Evolutionary conservation across 2,888 invertebrate species (phyloP).

Genomic region (Rhorus exstirpatorius): DNA sequence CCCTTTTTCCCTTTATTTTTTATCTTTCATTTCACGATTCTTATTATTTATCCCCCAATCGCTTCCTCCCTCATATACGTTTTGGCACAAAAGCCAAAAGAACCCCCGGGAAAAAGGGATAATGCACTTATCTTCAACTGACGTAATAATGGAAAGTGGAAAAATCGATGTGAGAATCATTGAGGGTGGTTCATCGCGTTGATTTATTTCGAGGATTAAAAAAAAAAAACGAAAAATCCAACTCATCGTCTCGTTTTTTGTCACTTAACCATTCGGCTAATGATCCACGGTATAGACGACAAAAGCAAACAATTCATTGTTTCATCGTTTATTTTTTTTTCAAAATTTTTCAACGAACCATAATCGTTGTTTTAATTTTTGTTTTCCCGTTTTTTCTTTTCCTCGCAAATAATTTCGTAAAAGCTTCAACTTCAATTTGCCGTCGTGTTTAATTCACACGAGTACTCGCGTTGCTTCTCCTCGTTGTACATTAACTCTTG

Average conservation of each 20-base stretch:
- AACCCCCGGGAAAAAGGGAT: conserved; percentile 35
- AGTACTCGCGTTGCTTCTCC: conserved; percentile 14
- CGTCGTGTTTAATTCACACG: background rate
- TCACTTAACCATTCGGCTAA: too few species aligned
- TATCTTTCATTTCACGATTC: conserved; percentile 46
- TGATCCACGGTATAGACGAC: too few species aligned
- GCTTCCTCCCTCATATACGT: background rate
- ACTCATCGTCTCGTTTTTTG: too few species aligned
- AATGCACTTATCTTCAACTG: conserved; percentile 41
- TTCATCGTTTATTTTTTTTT: too few species aligned
- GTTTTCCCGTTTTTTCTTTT: background rate
- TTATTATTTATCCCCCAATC: conserved; percentile 52
- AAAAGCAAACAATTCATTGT: too few species aligned
- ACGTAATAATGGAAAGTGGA: conserved; percentile 14
- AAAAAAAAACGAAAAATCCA: too few species aligned
- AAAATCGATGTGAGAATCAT: conserved; percentile 10
- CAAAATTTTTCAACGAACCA: conserved; percentile 4
- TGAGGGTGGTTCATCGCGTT: background rate
- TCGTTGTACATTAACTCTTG: conserved; percentile 55
- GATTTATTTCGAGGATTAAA: too few species aligned
- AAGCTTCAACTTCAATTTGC: conserved; percentile 15
- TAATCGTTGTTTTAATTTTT: conserved; percentile 31
- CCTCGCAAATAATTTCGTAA: conserved; percentile 22
- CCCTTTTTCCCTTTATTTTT: conserved; percentile 1
- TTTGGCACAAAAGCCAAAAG: conserved; percentile 5